A percentile compares a stretch with the other conserved stretches of the same genome.
These are phyloP conservation scores for Drosophila meridiana DNA, from an alignment of 2,888 invertebrate species.

Conservation along the genomic window DNA sequence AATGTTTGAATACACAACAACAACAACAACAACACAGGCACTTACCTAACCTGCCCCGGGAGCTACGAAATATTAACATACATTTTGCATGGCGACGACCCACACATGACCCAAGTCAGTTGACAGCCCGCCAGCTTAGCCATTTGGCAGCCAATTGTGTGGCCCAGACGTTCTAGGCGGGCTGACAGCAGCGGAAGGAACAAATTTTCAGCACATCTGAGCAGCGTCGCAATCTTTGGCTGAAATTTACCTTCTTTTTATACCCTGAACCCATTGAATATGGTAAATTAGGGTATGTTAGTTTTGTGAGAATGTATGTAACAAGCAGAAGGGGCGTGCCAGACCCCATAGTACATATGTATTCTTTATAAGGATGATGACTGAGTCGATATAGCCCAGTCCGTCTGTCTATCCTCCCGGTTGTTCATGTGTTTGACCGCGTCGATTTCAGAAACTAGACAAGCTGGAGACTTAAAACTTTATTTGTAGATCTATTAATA, in stretches of 20 bases:
- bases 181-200: constrained; percentile 70
- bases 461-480: no score
- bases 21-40: constrained; percentile 13
- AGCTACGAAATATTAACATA: constrained; percentile 48
- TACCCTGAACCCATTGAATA: no score
- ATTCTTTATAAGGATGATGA: no score
- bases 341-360: no score
- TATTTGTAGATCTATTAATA: no score
- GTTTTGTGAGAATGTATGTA: no score
- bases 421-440: no score
- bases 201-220: constrained; percentile 71
- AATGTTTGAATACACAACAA: constrained; percentile 34
- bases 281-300: no score
- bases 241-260: constrained; percentile 51
- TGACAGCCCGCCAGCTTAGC: constrained; percentile 60
- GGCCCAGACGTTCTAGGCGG: constrained; percentile 45
- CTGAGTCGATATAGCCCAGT: no score
- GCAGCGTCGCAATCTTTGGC: constrained; percentile 51
- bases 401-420: no score
- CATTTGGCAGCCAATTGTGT: constrained; percentile 75
- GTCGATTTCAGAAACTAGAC: no score
- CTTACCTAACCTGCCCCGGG: constrained; percentile 13
- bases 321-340: no score
- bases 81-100: constrained; percentile 45
- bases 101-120: constrained; percentile 34